These are phyloP conservation scores for Apodemia mormo DNA, from an alignment of 2,888 invertebrate genomes.

Conservation along the genomic window DNA sequence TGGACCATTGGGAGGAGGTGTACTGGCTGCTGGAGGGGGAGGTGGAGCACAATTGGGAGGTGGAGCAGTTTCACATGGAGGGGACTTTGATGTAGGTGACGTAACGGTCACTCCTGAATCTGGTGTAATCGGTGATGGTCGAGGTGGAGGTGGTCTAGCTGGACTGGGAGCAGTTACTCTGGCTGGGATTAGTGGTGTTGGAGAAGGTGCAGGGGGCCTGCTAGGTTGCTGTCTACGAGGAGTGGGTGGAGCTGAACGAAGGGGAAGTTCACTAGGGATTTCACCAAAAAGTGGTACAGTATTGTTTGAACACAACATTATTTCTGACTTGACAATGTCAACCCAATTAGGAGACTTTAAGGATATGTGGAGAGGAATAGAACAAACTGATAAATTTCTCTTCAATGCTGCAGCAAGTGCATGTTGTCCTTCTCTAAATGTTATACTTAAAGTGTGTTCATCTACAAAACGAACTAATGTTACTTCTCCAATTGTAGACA, in stretches of 20 bases:
- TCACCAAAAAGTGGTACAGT: constrained; percentile 88
- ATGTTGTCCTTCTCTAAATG: constrained; percentile 94
- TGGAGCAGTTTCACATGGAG: constrained; percentile 81
- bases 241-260: constrained; percentile 71
- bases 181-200: constrained; percentile 68
- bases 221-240: constrained; percentile 80
- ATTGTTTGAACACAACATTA: constrained; percentile 91
- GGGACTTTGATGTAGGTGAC: constrained; percentile 64
- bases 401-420: constrained; percentile 88
- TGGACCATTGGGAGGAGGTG: constrained; percentile 63
- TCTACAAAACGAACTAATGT: constrained; percentile 95
- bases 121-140: constrained; percentile 79
- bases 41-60: constrained; percentile 86
- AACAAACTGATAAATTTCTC: constrained; percentile 83
- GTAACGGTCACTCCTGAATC: constrained; percentile 60
- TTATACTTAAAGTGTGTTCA: constrained; percentile 91
- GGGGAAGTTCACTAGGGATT: constrained; percentile 58
- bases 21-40: constrained; percentile 52
- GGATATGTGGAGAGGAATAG: constrained; percentile 85
- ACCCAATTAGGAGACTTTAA: constrained; percentile 94
- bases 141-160: constrained; percentile 81
- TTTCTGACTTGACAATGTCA: constrained; percentile 89
- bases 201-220: constrained; percentile 84
- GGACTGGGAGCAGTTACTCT: constrained; percentile 74
- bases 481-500: constrained; percentile 93